Evolutionary conservation across 2,113 vertebrate genomes (phyloP).

Genomic region (Heliornis fulica): DNA sequence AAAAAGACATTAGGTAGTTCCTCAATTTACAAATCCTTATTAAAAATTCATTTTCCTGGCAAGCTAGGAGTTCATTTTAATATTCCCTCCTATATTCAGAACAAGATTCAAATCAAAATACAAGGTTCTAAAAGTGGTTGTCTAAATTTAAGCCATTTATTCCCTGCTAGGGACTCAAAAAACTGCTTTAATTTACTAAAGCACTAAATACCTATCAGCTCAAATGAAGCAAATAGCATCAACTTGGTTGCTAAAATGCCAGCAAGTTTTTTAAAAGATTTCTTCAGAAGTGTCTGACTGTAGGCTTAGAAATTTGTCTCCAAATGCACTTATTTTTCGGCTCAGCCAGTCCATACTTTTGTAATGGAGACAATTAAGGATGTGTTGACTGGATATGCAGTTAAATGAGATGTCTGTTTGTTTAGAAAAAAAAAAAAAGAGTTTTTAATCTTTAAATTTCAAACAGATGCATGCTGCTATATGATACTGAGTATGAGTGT

Average conservation of each 20-base stretch:
- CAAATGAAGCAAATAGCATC: background rate
- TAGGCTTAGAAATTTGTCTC: background rate
- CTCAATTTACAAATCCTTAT: background rate
- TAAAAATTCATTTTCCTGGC: background rate
- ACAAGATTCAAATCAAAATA: background rate
- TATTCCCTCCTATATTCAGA: background rate
- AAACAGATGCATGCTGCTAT: background rate
- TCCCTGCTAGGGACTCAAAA: background rate
- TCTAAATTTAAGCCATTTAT: background rate
- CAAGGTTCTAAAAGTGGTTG: background rate
- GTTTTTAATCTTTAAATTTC: background rate
- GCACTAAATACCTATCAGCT: background rate
- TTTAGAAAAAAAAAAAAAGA: background rate
- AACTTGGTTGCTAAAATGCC: background rate
- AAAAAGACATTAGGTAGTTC: background rate
- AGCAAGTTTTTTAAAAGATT: background rate
- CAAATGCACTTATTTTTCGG: background rate
- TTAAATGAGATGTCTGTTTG: background rate
- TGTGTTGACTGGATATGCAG: background rate
- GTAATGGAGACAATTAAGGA: background rate
- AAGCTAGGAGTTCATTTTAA: background rate
- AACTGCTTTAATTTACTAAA: conserved; percentile 9
- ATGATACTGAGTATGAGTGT: background rate
- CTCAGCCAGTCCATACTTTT: background rate
- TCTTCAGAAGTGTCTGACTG: background rate